Conservation (phyloP, 2,113 vertebrate species). For the Prochilodus magdalenae region DNA sequence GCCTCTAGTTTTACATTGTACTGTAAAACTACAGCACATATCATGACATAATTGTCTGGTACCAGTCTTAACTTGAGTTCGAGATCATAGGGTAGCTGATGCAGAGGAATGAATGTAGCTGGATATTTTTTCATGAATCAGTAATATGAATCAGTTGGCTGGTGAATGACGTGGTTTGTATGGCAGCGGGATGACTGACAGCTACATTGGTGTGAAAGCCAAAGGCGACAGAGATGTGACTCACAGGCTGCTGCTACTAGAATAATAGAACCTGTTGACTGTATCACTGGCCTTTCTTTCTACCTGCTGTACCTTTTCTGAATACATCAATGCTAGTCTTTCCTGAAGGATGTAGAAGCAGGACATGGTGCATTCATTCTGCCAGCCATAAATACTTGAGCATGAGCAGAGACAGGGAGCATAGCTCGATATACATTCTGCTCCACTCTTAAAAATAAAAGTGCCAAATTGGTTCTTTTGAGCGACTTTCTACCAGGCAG, state of each 20-base stretch:
- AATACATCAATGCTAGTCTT: not conserved
- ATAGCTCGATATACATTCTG: not conserved
- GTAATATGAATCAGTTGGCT: slow-evolving; percentile 7
- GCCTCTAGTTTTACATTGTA: no score
- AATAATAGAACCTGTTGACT: slow-evolving; percentile 30
- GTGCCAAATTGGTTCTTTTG: not conserved
- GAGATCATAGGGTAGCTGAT: not conserved
- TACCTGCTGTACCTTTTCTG: not conserved
- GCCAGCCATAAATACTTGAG: not conserved
- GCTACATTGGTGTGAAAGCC: slow-evolving; percentile 16
- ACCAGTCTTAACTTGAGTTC: not conserved
- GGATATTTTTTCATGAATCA: not conserved
- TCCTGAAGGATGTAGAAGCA: not conserved
- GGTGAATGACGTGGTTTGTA: not conserved
- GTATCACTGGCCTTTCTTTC: not conserved
- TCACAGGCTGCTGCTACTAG: not conserved
- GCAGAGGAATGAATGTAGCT: not conserved
- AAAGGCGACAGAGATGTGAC: slow-evolving; percentile 26
- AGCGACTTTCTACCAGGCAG: no score
- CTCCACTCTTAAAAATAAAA: not conserved
- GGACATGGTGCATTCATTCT: not conserved
- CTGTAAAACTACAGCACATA: not conserved
- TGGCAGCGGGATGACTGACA: slow-evolving; percentile 30
- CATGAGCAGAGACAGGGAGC: not conserved
- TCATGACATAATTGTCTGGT: not conserved